Evolutionary conservation across 2,888 invertebrate species (phyloP), one percentile per base, ranked within the genome.

Genomic region (Catocala nupta): DNA sequence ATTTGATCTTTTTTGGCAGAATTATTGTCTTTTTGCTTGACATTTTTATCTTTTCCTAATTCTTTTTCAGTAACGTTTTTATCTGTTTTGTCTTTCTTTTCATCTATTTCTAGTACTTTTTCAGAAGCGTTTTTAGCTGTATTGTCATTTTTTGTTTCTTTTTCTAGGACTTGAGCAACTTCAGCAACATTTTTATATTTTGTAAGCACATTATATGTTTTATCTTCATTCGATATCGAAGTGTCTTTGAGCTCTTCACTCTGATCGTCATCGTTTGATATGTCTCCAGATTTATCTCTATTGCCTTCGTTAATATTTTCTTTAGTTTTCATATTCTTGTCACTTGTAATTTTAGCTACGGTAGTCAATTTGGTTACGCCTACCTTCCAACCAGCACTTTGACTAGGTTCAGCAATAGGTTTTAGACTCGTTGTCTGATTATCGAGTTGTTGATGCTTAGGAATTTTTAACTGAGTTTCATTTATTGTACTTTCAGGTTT

Each of bases 291-390:
- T 34, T 5, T 11, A 34, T 4, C 16, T 34, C 5, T 7, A 16
- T 33, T 12, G 8, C 43, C 52, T 13, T n/a, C 9, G 9, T 42
- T 49, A 13, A 2, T 13, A 13, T 10, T 52, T 5, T 36, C 43
- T 36, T 45, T 11, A 5, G 6, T 11, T 7, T 42, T 39, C 42
- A 1, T 13, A 8, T 12, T 8, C 5, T 50, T 55, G 39, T 55
- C 45, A 25, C 12, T 45, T 5, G 6, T 34, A 48, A 52, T 62
- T 12, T n/a, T 61, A 33, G 34, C 51, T 5, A 51, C 13, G 12
- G 39, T 44, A 10, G n/a, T 25, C 42, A 61, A 0, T 61, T 55
- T 61, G 0, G 25, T 33, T 9, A 11, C 13, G 36, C 34, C 55
- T 52, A n/a, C 52, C 5, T 47, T 33, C 45, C 44, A 55, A 36